Conservation (phyloP, 1,140 invertebrate species). For the Aphis craccivora region DNA sequence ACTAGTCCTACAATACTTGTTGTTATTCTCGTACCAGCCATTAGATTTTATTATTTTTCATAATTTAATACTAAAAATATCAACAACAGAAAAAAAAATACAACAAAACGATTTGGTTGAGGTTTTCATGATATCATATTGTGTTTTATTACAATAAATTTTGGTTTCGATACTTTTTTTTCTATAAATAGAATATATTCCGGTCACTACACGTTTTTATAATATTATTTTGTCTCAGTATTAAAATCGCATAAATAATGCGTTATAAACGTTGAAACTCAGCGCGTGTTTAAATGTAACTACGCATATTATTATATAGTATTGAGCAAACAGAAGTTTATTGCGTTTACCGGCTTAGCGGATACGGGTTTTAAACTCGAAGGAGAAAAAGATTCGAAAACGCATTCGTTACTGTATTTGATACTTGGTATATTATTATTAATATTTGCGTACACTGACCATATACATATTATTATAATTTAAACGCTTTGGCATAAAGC, state of each 20-base stretch:
- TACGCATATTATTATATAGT: neutral
- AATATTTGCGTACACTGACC: neutral
- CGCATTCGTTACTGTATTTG: neutral
- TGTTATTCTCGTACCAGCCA: neutral
- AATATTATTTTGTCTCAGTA: neutral
- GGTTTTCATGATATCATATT: neutral
- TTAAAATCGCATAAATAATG: neutral
- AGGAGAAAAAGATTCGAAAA: neutral
- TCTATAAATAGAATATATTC: neutral
- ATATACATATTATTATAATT: neutral
- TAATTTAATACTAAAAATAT: neutral
- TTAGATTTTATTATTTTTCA: conserved; percentile 25
- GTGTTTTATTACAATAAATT: neutral
- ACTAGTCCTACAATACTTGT: neutral
- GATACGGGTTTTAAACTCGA: too few species aligned
- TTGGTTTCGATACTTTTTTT: neutral
- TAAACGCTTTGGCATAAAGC: neutral
- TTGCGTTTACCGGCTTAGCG: neutral
- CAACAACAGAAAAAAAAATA: neutral
- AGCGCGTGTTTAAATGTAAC: neutral
- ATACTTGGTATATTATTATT: neutral
- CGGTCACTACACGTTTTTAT: neutral
- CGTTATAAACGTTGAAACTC: neutral
- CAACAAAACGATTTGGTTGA: neutral
- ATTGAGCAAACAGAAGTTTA: neutral